Conservation (phyloP, 2,113 vertebrate species). For the Sminthopsis crassicaudata region DNA sequence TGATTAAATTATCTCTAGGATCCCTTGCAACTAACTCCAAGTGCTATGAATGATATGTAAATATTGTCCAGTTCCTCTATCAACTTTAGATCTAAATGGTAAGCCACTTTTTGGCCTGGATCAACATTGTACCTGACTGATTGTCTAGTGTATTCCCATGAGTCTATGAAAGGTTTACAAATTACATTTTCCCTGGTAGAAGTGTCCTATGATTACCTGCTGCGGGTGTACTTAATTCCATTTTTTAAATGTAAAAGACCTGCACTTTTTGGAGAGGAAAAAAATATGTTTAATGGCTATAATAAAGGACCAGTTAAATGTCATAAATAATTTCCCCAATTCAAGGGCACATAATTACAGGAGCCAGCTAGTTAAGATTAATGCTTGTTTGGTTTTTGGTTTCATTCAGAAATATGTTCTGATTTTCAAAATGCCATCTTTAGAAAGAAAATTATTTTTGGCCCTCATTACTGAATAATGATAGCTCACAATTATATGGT, state of each 20-base stretch:
- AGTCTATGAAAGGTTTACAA: constrained; percentile 5
- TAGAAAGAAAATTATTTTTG: constrained; percentile 7
- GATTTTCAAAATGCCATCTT: constrained; percentile 32
- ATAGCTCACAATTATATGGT: neutral
- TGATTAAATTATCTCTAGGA: neutral
- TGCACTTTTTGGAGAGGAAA: constrained; percentile 23
- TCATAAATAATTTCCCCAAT: constrained; percentile 26
- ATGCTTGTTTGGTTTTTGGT: constrained; percentile 42
- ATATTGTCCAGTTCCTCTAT: neutral
- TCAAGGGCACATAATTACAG: neutral
- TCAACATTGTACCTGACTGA: neutral
- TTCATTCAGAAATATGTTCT: constrained; percentile 42
- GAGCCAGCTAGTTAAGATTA: constrained; percentile 45
- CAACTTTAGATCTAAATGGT: neutral
- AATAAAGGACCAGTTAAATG: constrained; percentile 9
- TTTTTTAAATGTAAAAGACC: neutral
- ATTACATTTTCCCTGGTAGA: neutral
- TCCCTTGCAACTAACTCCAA: neutral
- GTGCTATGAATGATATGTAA: neutral
- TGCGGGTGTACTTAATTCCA: neutral
- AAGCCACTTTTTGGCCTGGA: neutral
- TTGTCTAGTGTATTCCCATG: neutral
- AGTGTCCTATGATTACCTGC: neutral
- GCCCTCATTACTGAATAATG: neutral
- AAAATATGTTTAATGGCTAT: constrained; percentile 42